phyloP scores from a whole-genome alignment of 2,888 invertebrate species.

The Phymatocera aterrima region DNA sequence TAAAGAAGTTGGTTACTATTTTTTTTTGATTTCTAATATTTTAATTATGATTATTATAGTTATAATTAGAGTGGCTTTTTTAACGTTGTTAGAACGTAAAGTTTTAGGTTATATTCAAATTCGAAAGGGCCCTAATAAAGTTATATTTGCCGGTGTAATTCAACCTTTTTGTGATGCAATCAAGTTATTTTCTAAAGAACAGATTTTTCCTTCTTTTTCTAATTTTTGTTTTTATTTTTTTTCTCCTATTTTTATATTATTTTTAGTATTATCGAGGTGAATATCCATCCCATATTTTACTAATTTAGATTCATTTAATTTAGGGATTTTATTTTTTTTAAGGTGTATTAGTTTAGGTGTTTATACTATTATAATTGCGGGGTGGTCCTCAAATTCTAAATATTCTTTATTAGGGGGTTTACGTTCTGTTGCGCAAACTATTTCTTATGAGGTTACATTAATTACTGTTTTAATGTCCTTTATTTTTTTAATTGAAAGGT shows the following conservation, averaged over 20 bases:
- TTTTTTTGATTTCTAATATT: conserved; percentile 73
- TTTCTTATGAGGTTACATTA: conserved; percentile 87
- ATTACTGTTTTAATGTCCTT: conserved; percentile 79
- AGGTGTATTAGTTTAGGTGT: conserved; percentile 81
- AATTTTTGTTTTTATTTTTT: conserved; percentile 81
- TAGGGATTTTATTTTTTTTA: conserved; percentile 81
- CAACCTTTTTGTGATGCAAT: conserved; percentile 86
- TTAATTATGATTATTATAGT: conserved; percentile 79
- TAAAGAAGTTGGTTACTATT: conserved; percentile 75
- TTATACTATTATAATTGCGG: conserved; percentile 80
- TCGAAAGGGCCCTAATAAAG: conserved; percentile 86
- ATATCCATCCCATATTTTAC: conserved; percentile 78
- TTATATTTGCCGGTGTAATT: conserved; percentile 79
- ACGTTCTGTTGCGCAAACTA: conserved; percentile 83
- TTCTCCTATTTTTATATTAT: conserved; percentile 79
- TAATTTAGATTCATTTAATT: conserved; percentile 78
- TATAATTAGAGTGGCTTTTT: conserved; percentile 83
- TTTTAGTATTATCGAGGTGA: conserved; percentile 79
- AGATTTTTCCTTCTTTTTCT: conserved; percentile 77
- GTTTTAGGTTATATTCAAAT: conserved; percentile 84
- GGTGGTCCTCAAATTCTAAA: conserved; percentile 84
- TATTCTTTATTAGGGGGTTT: conserved; percentile 84
- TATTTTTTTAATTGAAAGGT: conserved; percentile 78
- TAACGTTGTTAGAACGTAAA: conserved; percentile 84
- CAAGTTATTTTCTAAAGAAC: conserved; percentile 84